Evolutionary conservation across 37 sponge, comb jelly and placozoan species (phyloP).

Genomic region (Cliona cf. orientalis): DNA sequence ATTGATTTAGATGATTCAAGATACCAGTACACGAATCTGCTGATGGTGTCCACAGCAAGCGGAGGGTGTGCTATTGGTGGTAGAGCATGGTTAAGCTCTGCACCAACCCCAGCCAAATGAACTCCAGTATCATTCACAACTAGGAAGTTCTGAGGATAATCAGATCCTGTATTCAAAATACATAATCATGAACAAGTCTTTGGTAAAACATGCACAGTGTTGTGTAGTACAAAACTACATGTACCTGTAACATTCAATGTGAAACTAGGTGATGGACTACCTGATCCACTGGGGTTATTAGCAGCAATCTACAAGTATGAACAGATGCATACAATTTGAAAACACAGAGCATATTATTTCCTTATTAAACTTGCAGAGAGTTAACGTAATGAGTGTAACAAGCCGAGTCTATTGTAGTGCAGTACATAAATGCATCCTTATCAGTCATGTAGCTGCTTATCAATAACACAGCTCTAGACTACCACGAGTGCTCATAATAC

Average conservation of each 20-base stretch:
- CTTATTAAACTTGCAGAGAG: no score
- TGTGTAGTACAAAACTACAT: not conserved
- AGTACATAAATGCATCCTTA: no score
- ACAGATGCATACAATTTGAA: no score
- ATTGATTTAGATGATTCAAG: not conserved
- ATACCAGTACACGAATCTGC: constrained; percentile 39
- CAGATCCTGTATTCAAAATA: not conserved
- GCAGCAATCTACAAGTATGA: not conserved
- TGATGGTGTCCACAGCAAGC: constrained; percentile 35
- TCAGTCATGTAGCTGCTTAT: no score
- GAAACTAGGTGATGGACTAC: not conserved
- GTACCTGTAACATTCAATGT: constrained; percentile 11
- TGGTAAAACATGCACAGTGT: not conserved
- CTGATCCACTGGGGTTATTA: not conserved
- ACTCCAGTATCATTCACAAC: not conserved
- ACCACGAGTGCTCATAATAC: not conserved
- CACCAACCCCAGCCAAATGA: not conserved
- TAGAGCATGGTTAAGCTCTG: not conserved
- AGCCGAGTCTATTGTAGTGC: no score
- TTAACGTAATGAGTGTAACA: no score
- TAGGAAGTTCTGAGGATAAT: constrained; percentile 42
- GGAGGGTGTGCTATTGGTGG: not conserved
- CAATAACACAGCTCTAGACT: no score
- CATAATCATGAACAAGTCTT: not conserved
- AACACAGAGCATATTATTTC: no score